Conservation (phyloP, 2,113 vertebrate species). For the Salvator merianae region DNA sequence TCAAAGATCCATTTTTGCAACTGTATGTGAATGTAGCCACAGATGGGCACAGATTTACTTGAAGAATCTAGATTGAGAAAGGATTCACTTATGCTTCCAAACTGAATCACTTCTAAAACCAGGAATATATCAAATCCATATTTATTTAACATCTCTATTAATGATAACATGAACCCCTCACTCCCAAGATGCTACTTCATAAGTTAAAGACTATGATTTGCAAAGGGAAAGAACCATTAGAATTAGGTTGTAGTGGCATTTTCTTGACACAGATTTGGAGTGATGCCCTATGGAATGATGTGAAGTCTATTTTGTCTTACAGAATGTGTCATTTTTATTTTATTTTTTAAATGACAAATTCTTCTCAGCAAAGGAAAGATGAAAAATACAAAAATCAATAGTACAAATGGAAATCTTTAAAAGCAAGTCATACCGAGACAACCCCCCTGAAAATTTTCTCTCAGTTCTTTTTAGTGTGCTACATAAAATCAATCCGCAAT, state of each 20-base stretch:
- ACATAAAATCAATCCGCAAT: conserved; percentile 77
- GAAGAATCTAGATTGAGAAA: conserved; percentile 50
- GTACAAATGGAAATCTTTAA: conserved; percentile 72
- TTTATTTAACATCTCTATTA: conserved; percentile 54
- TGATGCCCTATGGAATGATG: conserved; percentile 32
- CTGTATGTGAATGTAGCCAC: too few species aligned
- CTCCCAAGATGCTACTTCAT: conserved; percentile 18
- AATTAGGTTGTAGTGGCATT: conserved; percentile 33
- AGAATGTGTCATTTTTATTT: conserved; percentile 52
- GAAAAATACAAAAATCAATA: conserved; percentile 68
- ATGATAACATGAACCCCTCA: conserved; percentile 50
- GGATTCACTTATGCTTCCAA: conserved; percentile 58
- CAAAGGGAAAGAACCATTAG: conserved; percentile 48
- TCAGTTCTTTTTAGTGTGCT: conserved; percentile 70
- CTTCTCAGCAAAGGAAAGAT: conserved; percentile 54
- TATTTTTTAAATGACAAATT: conserved; percentile 39
- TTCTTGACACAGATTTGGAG: conserved; percentile 35
- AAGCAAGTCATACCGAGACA: conserved; percentile 64
- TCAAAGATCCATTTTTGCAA: too few species aligned
- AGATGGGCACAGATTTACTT: conserved; percentile 59
- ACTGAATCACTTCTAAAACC: conserved; percentile 51
- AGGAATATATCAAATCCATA: conserved; percentile 40
- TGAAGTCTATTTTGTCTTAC: conserved; percentile 46
- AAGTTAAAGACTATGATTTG: conserved; percentile 40
- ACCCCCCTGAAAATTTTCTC: conserved; percentile 65